Evolutionary conservation across 2,797 vertebrate genomes (phyloP).

Genomic region (Poecile montanus): DNA sequence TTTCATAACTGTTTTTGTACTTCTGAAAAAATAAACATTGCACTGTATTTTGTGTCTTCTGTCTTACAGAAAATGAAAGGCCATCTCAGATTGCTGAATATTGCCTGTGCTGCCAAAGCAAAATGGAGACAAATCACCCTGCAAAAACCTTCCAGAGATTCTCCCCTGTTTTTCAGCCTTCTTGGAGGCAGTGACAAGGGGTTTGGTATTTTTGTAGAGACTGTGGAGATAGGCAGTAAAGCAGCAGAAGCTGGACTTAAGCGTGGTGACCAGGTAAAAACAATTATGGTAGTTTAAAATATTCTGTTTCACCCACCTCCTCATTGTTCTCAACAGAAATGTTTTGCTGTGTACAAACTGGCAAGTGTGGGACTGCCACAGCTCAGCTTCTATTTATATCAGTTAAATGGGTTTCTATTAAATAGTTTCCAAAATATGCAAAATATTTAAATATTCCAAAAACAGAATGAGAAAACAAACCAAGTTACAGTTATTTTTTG

Average conservation of each 20-base stretch:
- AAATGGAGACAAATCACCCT: constrained; percentile 94
- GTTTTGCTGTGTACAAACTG: background rate
- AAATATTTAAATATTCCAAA: background rate
- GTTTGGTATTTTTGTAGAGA: constrained; percentile 94
- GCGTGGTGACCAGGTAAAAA: constrained; percentile 91
- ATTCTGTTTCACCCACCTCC: background rate
- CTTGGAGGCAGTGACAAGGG: constrained; percentile 92
- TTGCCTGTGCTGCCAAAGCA: constrained; percentile 95
- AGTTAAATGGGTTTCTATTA: background rate
- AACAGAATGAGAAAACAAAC: background rate
- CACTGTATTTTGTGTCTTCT: background rate
- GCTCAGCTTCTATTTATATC: background rate
- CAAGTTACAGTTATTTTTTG: background rate
- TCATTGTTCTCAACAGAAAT: background rate
- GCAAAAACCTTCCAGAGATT: constrained; percentile 90
- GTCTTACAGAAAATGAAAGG: constrained; percentile 94
- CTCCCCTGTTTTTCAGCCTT: constrained; percentile 87
- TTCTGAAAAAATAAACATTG: background rate
- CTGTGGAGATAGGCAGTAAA: constrained; percentile 88
- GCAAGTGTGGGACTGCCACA: background rate
- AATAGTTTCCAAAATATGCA: background rate
- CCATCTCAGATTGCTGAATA: constrained; percentile 93
- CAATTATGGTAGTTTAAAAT: background rate
- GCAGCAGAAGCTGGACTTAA: constrained; percentile 93
- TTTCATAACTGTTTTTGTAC: background rate